Evolutionary conservation across 1,140 invertebrate genomes (phyloP), one percentile per base, ranked within the genome.

Genomic region (Acyrthosiphon pisum): DNA sequence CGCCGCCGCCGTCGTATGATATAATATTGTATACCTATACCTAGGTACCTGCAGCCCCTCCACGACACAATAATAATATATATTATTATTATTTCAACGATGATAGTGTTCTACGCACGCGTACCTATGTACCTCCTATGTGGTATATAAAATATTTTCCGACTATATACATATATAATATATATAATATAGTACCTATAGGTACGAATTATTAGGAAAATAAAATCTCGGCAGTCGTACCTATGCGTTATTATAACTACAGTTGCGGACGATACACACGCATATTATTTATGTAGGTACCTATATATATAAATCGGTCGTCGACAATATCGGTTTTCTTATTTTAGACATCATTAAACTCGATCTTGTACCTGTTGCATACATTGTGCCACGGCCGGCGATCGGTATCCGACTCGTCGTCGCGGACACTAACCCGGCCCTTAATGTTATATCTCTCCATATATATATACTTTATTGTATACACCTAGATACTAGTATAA

Each of bases 261-360:
- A n/a, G 60, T 76, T n/a, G 60, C 30, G 30, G 60, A 68, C 60
- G 14, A n/a, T 68, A 6, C 60, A 18, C 30, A 6, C 30, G 60
- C 30, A n/a, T 68, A 68, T 68, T 68, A 68, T n/a, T 68, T 68
- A 68, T 76, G 35, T 86, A 6, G 22, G 37, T 41, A 23, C 14
- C 7, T 41, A 44, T 84, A 37, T 26, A 6, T 88, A 35, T 88
- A 48, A 30, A n/a, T 46, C 86, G 86, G 86, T 35, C 37, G 86
- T 35, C 37, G 86, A 88, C 86, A 9, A 50, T 50, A 50, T 88
- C 46, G 86, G 86, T 88, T 48, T 88, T 88, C 86, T 88, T 88
- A 48, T 88, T 88, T 88, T 48, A 88, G 86, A 88, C 86, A 88
- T 88, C 86, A 48, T 88, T 88, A 88, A 88, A 88, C 86, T 88